These are phyloP conservation scores for Acleris emargana DNA, from an alignment of 2,888 invertebrate genomes.

Conservation along the genomic window DNA sequence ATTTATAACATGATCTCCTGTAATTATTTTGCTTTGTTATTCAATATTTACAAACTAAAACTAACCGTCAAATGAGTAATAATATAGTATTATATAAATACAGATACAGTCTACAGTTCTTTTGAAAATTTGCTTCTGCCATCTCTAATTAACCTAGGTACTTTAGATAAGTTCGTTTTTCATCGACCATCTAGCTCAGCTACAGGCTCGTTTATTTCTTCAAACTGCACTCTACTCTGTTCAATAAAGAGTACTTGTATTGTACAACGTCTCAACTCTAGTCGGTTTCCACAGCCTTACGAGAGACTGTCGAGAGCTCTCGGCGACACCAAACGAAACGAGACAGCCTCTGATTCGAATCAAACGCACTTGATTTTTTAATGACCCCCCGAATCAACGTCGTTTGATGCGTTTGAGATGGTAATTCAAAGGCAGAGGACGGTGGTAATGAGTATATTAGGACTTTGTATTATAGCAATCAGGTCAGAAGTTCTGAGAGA, in stretches of 20 bases:
- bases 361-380: conserved; percentile 55
- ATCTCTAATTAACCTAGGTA: too few species aligned
- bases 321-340: conserved; percentile 23
- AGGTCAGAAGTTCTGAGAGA: too few species aligned
- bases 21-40: too few species aligned
- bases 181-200: too few species aligned
- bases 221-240: neutral
- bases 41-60: too few species aligned
- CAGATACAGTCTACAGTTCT: too few species aligned
- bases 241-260: neutral
- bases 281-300: conserved; percentile 11
- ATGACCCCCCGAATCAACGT: conserved; percentile 42
- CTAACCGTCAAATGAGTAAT: too few species aligned
- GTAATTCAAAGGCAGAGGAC: conserved; percentile 17
- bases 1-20: too few species aligned
- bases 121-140: too few species aligned
- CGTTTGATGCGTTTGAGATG: conserved; percentile 26
- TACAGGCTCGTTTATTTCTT: too few species aligned
- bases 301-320: conserved; percentile 26
- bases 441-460: conserved; percentile 13
- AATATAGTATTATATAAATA: too few species aligned
- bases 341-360: conserved; percentile 46
- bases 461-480: neutral
- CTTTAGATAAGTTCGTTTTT: too few species aligned
- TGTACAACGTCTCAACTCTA: conserved; percentile 5